These are phyloP conservation scores for Cnemophilus loriae DNA, from an alignment of 2,113 vertebrate species.

Conservation along the genomic window DNA sequence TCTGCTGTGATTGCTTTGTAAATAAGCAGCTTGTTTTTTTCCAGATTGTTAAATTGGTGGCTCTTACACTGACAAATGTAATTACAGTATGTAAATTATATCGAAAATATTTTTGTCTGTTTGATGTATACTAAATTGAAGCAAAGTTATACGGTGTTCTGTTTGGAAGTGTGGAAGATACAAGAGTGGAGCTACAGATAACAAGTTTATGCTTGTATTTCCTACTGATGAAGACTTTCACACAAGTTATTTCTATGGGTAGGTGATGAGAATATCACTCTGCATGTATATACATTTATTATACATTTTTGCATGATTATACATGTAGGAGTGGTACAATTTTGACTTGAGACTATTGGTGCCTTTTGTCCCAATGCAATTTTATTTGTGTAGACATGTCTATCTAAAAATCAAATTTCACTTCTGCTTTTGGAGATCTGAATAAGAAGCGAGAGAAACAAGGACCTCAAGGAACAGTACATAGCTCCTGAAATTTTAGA, in stretches of 20 bases:
- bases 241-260: constrained; percentile 81
- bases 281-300: constrained; percentile 78
- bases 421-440: background rate
- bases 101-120: constrained; percentile 71
- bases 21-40: constrained; percentile 1
- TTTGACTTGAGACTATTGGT: constrained; percentile 76
- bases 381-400: background rate
- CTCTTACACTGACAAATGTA: constrained; percentile 30
- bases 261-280: constrained; percentile 80
- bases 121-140: constrained; percentile 75
- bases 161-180: constrained; percentile 84
- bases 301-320: constrained; percentile 79
- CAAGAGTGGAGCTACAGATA: constrained; percentile 82
- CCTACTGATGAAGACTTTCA: constrained; percentile 85
- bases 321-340: constrained; percentile 81
- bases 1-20: constrained; percentile 2
- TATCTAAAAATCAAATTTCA: background rate
- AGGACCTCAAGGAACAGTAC: background rate
- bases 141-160: constrained; percentile 78
- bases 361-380: constrained; percentile 2
- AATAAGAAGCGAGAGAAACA: background rate
- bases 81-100: constrained; percentile 53
- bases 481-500: constrained; percentile 27
- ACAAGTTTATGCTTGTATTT: constrained; percentile 81
- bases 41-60: constrained; percentile 7